Evolutionary conservation across 2,113 vertebrate genomes (phyloP).

Genomic region (Triplophysa siluroides): DNA sequence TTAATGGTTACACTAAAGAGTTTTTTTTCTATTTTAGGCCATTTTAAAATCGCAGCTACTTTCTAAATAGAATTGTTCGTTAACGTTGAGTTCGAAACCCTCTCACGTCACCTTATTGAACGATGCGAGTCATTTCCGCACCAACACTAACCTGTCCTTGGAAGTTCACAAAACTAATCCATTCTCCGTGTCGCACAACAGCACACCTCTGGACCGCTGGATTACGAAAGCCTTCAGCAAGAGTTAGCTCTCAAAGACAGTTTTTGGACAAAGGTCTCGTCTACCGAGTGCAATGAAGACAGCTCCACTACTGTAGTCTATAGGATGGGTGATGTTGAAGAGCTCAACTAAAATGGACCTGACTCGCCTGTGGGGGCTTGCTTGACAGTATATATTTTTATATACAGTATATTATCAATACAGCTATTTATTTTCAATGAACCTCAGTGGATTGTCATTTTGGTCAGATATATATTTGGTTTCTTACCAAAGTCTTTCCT

Average conservation of each 20-base stretch:
- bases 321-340: conserved; percentile 91
- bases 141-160: neutral
- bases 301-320: conserved; percentile 97
- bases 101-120: conserved; percentile 14
- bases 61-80: neutral
- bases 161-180: conserved; percentile 81
- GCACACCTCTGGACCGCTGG: conserved; percentile 89
- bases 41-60: neutral
- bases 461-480: neutral
- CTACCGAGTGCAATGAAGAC: conserved; percentile 91
- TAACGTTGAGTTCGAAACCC: conserved; percentile 13
- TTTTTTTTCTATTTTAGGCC: neutral
- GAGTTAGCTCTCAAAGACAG: conserved; percentile 98
- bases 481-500: neutral
- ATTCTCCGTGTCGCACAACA: conserved; percentile 93
- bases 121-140: neutral
- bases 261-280: conserved; percentile 95
- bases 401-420: neutral
- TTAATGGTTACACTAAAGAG: neutral
- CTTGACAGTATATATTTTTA: neutral
- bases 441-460: neutral
- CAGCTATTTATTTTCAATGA: conserved; percentile 36
- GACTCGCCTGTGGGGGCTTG: neutral
- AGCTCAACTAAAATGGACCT: conserved; percentile 67
- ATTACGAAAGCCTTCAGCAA: conserved; percentile 98